Conservation (phyloP, 2,888 invertebrate species). For the Rhodophaea formosa region DNA sequence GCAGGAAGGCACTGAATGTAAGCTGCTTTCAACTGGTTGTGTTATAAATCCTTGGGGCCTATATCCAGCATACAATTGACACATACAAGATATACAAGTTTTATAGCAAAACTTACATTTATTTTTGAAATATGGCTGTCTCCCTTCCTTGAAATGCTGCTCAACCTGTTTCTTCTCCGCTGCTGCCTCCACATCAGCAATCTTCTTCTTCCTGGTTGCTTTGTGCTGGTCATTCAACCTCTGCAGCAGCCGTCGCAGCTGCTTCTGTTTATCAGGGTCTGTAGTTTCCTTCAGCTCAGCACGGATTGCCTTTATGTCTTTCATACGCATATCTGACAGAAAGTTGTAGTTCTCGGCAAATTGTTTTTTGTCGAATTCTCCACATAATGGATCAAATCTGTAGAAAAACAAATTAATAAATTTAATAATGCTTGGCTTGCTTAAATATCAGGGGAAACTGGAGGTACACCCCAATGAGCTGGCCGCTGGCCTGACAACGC, state of each 20-base stretch:
- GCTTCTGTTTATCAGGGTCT: slow-evolving; percentile 82
- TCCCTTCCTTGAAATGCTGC: slow-evolving; percentile 82
- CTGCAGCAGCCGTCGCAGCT: slow-evolving; percentile 87
- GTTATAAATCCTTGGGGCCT: too few relatives aligned
- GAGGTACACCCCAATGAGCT: too few relatives aligned
- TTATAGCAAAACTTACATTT: slow-evolving; percentile 54
- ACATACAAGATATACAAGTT: too few relatives aligned
- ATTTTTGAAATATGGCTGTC: slow-evolving; percentile 84
- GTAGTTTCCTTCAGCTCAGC: slow-evolving; percentile 82
- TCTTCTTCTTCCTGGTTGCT: slow-evolving; percentile 80
- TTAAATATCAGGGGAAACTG: too few relatives aligned
- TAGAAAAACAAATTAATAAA: slow-evolving; percentile 30
- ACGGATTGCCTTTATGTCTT: slow-evolving; percentile 84
- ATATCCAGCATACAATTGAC: too few relatives aligned
- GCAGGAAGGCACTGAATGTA: too few relatives aligned
- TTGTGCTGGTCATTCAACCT: slow-evolving; percentile 90
- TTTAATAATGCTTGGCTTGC: too few relatives aligned
- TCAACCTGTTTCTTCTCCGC: slow-evolving; percentile 78
- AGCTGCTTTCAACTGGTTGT: too few relatives aligned
- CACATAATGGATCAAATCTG: slow-evolving; percentile 92
- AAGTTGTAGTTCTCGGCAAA: slow-evolving; percentile 91
- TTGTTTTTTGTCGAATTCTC: slow-evolving; percentile 86
- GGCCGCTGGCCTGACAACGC: too few relatives aligned
- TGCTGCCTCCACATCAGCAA: slow-evolving; percentile 77
- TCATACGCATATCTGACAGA: slow-evolving; percentile 84